These are phyloP conservation scores for Bagarius yarrelli DNA, from an alignment of 2,113 vertebrate species.

Conservation along the genomic window DNA sequence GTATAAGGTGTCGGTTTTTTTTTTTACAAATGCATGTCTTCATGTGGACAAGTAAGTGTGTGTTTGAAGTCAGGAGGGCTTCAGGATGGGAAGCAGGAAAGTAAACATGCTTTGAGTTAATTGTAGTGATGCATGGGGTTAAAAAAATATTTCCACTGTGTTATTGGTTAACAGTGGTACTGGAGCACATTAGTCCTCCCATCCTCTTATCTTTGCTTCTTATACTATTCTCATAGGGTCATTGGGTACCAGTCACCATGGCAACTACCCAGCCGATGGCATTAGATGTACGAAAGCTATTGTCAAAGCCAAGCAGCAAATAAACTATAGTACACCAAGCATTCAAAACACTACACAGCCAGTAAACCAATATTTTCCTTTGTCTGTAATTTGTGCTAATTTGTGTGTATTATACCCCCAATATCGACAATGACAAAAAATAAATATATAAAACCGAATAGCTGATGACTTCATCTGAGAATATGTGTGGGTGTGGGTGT, in stretches of 20 bases:
- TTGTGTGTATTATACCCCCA: not conserved
- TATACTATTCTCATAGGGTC: conserved; percentile 13
- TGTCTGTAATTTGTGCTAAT: not conserved
- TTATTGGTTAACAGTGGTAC: conserved; percentile 36
- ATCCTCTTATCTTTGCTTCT: not conserved
- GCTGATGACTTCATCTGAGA: conserved; percentile 6
- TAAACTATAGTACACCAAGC: not conserved
- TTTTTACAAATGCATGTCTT: not conserved
- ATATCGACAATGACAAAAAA: not conserved
- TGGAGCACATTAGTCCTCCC: conserved; percentile 17
- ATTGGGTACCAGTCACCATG: conserved; percentile 40
- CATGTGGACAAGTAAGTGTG: not conserved
- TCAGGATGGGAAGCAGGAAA: conserved; percentile 18
- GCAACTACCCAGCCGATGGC: conserved; percentile 40
- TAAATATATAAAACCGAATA: not conserved
- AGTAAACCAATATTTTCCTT: not conserved
- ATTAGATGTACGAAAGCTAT: not conserved
- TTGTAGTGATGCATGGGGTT: conserved; percentile 28
- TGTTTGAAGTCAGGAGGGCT: conserved; percentile 4
- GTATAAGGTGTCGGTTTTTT: too few relatives aligned
- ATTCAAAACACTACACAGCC: not conserved
- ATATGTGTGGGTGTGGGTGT: too few relatives aligned
- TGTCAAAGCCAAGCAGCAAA: not conserved
- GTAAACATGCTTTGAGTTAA: conserved; percentile 33
- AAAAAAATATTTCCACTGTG: conserved; percentile 24